These are phyloP conservation scores for Creontiades dilutus DNA, from an alignment of 2,888 invertebrate genomes.

Conservation along the genomic window DNA sequence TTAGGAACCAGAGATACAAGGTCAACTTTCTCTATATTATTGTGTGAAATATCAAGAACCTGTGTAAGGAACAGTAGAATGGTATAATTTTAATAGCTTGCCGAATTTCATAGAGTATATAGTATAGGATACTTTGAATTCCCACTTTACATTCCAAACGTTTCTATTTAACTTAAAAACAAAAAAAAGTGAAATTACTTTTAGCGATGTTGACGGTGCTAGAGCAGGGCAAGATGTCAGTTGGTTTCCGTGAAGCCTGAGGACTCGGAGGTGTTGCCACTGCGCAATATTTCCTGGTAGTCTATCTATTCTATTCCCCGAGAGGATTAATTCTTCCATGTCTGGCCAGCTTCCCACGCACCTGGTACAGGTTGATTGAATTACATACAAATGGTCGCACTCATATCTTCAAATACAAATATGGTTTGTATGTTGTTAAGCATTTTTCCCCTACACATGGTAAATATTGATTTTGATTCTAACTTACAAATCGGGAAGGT, in stretches of 20 bases:
- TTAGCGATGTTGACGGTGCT: conserved; percentile 86
- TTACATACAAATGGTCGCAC: too few relatives aligned
- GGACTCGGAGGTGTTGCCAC: conserved; percentile 85
- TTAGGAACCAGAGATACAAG: conserved; percentile 87
- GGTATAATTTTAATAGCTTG: too few relatives aligned
- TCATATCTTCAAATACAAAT: too few relatives aligned
- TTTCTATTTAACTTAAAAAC: background rate
- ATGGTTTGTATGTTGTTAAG: too few relatives aligned
- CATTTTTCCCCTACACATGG: background rate
- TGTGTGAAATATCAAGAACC: conserved; percentile 90
- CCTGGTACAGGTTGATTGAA: conserved; percentile 77
- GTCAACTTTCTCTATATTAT: conserved; percentile 89
- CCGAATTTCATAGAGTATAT: too few relatives aligned
- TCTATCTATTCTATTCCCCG: conserved; percentile 88
- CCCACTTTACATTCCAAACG: background rate
- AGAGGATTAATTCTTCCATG: conserved; percentile 89
- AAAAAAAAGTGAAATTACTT: conserved; percentile 79
- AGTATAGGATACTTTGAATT: too few relatives aligned
- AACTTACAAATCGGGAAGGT: conserved; percentile 83
- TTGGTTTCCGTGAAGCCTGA: conserved; percentile 90
- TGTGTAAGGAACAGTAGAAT: conserved; percentile 75
- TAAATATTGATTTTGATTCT: background rate
- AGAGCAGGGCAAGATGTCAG: conserved; percentile 87
- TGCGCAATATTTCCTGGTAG: conserved; percentile 88
- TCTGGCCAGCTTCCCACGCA: conserved; percentile 88